These are phyloP conservation scores for Shargacucullia verbasci DNA, from an alignment of 2,888 invertebrate genomes.

Conservation along the genomic window DNA sequence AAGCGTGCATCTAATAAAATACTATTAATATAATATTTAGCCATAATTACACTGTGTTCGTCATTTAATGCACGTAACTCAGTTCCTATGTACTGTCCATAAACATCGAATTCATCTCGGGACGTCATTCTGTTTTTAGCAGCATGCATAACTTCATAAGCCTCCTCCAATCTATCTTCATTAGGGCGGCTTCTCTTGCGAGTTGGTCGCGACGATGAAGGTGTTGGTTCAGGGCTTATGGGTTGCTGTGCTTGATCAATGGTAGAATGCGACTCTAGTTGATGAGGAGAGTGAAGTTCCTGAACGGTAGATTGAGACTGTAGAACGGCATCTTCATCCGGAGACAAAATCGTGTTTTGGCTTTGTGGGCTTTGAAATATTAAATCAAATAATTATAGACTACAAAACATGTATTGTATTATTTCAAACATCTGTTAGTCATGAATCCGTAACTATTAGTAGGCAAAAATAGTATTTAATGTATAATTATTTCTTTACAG, in stretches of 20 bases:
- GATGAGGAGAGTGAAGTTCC: slow-evolving; percentile 37
- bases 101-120: slow-evolving; percentile 46
- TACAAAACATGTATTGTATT: slow-evolving; percentile 36
- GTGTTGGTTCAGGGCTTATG: slow-evolving; percentile 25
- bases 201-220: slow-evolving; percentile 40
- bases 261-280: slow-evolving; percentile 35
- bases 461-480: slow-evolving; percentile 31
- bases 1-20: slow-evolving; percentile 45
- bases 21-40: slow-evolving; percentile 51
- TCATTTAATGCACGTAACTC: slow-evolving; percentile 48
- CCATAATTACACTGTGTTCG: slow-evolving; percentile 39
- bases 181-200: slow-evolving; percentile 28
- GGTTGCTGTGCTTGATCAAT: slow-evolving; percentile 28
- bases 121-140: slow-evolving; percentile 42
- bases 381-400: slow-evolving; percentile 21
- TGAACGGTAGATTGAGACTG: slow-evolving; percentile 36
- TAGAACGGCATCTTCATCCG: slow-evolving; percentile 37
- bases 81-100: slow-evolving; percentile 45
- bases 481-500: slow-evolving; percentile 37
- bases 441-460: slow-evolving; percentile 29
- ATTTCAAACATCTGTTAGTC: slow-evolving; percentile 40
- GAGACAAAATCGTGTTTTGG: slow-evolving; percentile 36
- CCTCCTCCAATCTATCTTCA: slow-evolving; percentile 33
- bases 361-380: slow-evolving; percentile 40
- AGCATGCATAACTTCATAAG: slow-evolving; percentile 41